Conservation (phyloP, 2,113 vertebrate genomes). For the Balaeniceps rex region DNA sequence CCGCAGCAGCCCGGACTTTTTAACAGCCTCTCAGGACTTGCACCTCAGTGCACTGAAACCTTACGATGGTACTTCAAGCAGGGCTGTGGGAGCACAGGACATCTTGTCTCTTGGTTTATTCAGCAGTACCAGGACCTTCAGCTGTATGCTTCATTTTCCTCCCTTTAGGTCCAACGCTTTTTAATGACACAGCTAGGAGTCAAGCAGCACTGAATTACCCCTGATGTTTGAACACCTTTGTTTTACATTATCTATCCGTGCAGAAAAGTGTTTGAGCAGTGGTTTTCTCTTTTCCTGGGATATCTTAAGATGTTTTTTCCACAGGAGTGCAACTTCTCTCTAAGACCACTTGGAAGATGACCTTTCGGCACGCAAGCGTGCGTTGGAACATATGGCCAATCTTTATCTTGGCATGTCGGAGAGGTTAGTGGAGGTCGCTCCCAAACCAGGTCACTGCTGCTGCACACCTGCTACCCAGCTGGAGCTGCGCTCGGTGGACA, state of each 20-base stretch:
- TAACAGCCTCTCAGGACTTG: background rate
- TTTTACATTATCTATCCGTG: background rate
- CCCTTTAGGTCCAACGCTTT: background rate
- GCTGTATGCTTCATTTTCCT: background rate
- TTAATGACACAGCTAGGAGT: background rate
- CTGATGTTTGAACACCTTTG: background rate
- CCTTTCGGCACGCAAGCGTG: background rate
- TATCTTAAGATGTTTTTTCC: background rate
- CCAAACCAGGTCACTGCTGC: slow-evolving; percentile 8
- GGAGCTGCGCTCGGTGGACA: background rate
- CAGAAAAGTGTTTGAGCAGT: background rate
- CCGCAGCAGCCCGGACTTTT: background rate
- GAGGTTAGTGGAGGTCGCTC: background rate
- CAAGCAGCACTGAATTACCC: background rate
- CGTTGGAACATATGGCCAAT: background rate
- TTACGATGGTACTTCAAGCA: background rate
- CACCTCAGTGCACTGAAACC: background rate
- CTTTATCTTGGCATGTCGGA: background rate
- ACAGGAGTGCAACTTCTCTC: background rate
- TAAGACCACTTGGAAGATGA: background rate
- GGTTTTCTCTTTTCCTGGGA: background rate
- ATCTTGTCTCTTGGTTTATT: background rate
- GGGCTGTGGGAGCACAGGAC: background rate
- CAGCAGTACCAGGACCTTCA: background rate
- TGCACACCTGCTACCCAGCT: slow-evolving; percentile 38